Percentiles rank a stretch among this genome's conserved stretches.
These are phyloP conservation scores for Meandrina meandrites DNA, from an alignment of 92 coral and sea anemone species.

Conservation along the genomic window DNA sequence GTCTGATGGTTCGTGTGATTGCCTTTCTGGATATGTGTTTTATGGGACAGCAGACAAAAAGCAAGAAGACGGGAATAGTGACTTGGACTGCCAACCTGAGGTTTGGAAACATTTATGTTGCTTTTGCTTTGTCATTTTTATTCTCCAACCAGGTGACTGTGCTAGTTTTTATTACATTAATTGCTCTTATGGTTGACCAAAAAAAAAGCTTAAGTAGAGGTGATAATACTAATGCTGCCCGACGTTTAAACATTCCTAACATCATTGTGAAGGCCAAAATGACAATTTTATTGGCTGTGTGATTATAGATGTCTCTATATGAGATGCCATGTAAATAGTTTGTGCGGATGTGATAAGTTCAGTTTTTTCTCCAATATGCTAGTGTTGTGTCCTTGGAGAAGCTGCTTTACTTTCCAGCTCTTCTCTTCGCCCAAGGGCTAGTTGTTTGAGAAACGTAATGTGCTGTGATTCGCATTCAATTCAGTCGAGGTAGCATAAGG, in stretches of 20 bases:
- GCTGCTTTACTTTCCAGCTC: background rate
- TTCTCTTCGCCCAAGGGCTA: no score
- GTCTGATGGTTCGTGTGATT: constrained; percentile 87
- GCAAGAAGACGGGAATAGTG: constrained; percentile 88
- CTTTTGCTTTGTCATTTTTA: background rate
- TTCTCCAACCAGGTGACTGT: background rate
- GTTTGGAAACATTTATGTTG: constrained; percentile 40
- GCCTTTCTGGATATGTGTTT: constrained; percentile 80
- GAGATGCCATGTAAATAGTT: no score
- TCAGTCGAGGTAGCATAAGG: background rate
- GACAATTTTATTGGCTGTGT: no score
- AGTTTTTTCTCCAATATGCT: background rate
- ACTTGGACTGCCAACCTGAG: constrained; percentile 84
- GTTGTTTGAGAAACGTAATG: no score
- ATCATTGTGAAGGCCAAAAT: no score
- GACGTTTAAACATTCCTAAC: no score
- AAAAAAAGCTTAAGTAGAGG: no score
- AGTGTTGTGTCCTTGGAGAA: background rate
- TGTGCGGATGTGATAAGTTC: no score
- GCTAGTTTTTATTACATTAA: no score
- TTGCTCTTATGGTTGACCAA: no score
- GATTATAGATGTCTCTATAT: no score
- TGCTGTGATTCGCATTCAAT: background rate
- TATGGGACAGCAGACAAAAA: constrained; percentile 68
- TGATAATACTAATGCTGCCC: no score